A percentile compares a stretch with the other conserved stretches of the same genome.
These are phyloP conservation scores for Ethmia dodecea DNA, from an alignment of 2,888 invertebrate genomes.

Conservation along the genomic window DNA sequence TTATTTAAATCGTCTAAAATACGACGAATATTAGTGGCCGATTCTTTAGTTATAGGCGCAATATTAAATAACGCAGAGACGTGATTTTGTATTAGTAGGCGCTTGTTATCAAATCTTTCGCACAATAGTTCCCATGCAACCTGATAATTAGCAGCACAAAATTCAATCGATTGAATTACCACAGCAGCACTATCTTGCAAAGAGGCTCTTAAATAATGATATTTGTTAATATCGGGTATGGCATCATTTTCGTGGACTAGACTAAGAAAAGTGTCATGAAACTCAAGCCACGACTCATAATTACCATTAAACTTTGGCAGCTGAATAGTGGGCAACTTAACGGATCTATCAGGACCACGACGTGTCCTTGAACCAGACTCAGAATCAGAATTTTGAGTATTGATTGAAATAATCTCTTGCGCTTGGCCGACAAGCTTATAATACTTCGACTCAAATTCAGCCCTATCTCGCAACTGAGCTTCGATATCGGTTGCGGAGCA, in stretches of 20 bases:
- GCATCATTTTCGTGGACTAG: conserved; percentile 21
- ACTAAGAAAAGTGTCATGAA: conserved; percentile 20
- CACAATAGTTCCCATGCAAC: conserved; percentile 23
- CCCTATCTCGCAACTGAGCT: neutral
- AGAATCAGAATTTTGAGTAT: neutral
- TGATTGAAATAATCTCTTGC: neutral
- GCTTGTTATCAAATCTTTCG: conserved; percentile 21
- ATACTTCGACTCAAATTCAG: neutral
- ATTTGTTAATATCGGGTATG: conserved; percentile 23
- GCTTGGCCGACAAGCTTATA: neutral
- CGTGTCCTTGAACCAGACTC: neutral
- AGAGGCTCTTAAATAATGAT: conserved; percentile 22
- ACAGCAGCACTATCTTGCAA: conserved; percentile 20
- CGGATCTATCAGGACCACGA: neutral
- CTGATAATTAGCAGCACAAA: conserved; percentile 18
- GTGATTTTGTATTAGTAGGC: conserved; percentile 21
- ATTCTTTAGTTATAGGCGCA: conserved; percentile 17
- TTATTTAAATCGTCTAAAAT: conserved; percentile 22
- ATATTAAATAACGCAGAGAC: conserved; percentile 20
- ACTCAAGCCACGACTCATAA: conserved; percentile 23
- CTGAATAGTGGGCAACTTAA: conserved; percentile 23
- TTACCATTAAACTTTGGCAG: conserved; percentile 21
- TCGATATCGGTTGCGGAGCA: conserved; percentile 13
- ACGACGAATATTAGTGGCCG: conserved; percentile 15
- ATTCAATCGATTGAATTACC: conserved; percentile 20